Base-by-base conservation (phyloP, 2,888 invertebrate species). In the Drosophila prolongata region DNA sequence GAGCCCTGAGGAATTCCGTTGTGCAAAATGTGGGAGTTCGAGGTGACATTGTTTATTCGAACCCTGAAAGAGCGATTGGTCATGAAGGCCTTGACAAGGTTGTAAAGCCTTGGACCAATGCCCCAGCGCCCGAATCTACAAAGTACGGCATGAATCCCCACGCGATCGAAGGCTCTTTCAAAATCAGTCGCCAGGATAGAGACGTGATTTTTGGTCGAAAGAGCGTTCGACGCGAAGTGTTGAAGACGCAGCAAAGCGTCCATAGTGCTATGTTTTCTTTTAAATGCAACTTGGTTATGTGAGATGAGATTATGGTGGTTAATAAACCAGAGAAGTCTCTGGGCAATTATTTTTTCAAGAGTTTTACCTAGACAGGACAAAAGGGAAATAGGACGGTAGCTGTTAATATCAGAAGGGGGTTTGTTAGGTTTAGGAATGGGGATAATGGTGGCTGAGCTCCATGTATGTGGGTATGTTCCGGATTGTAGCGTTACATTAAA, bases 11-110 rank as follows among this genome's bases (percentile, higher is more conserved):
- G 24, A 24, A 13, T 43, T 44, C 24, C 24, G 24, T 24, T 24
- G 44, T 44, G 44, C 24, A 44, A 44, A 13, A 44, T 24, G 44
- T 44, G 44, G 44, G 44, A 13, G 44, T 43, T 43, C 43, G 43
- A 38, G 4, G 38, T 38, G 24, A 24, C 24, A 24, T 24, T 24
- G 24, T 24, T 24, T 24, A 24, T 24, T 24, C 24, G 24, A 24
- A 24, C 24, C 24, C 24, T 24, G 24, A 24, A 24, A 24, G 24
- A 24, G 24, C 24, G 24, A 24, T 24, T 24, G 24, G 24, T 24
- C 24, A 24, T 24, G 24, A 24, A n/a, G 11, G 44, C 19, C 13
- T 44, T 44, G 13, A 24, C 13, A 24, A 44, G 24, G 44, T 44
- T 44, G 8, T 19, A 44, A 24, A 44, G 24, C 44, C 24, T 44